A percentile compares a stretch with the other conserved stretches of the same genome.
Evolutionary conservation across 2,888 invertebrate species (phyloP).

Genomic region (Drosophila macrothrix): DNA sequence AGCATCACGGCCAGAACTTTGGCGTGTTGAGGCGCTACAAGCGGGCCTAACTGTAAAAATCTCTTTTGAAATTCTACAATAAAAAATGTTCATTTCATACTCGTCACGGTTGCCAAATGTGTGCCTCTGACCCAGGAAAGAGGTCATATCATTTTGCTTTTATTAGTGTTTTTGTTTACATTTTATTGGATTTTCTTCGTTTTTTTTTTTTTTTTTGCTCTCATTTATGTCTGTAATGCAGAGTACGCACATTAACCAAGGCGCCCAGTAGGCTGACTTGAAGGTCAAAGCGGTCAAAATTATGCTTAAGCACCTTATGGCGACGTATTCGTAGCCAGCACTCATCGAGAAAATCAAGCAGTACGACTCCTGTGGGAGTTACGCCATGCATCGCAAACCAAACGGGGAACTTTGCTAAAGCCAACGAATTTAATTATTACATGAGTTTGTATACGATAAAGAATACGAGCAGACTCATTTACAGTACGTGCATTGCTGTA

Average conservation of each 20-base stretch:
- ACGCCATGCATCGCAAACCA: slow-evolving; percentile 14
- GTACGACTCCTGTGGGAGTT: slow-evolving; percentile 22
- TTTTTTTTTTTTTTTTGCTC: slow-evolving; percentile 17
- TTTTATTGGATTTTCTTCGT: slow-evolving; percentile 55
- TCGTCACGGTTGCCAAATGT: slow-evolving; percentile 23
- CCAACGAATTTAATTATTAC: slow-evolving; percentile 21
- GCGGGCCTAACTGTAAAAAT: slow-evolving; percentile 52
- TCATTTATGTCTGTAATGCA: slow-evolving; percentile 60
- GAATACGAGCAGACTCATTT: slow-evolving; percentile 11
- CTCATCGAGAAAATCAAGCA: slow-evolving; percentile 24
- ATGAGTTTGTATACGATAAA: slow-evolving; percentile 16
- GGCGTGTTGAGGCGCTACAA: slow-evolving; percentile 2
- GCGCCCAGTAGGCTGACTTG: slow-evolving; percentile 43
- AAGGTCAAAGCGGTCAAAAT: slow-evolving; percentile 68
- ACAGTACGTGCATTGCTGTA: neutral
- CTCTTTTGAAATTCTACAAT: slow-evolving; percentile 58
- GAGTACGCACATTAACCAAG: slow-evolving; percentile 45
- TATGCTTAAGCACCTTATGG: slow-evolving; percentile 58
- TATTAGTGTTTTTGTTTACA: slow-evolving; percentile 70
- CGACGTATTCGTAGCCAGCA: slow-evolving; percentile 18
- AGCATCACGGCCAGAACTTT: slow-evolving; percentile 44
- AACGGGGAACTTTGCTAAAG: slow-evolving; percentile 12
- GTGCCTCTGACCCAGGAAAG: slow-evolving; percentile 43
- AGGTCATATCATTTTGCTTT: slow-evolving; percentile 70
- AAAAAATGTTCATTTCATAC: slow-evolving; percentile 63